Evolutionary conservation across 2,797 vertebrate genomes (phyloP).

Genomic region (Melanotaenia boesemani): DNA sequence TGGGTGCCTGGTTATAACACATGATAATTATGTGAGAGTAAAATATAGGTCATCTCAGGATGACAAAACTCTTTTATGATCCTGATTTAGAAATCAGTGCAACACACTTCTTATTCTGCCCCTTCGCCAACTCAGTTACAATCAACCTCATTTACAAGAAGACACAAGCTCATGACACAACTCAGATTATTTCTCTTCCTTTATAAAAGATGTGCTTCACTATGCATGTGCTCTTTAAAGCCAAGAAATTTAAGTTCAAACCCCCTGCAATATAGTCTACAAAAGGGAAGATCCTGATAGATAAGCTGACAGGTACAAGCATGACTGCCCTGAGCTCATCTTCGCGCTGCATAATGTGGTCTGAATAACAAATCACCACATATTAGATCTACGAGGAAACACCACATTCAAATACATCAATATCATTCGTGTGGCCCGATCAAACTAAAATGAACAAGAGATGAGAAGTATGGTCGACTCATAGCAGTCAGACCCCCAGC

Average conservation of each 20-base stretch:
- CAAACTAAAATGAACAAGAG: neutral
- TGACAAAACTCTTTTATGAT: conserved; percentile 57
- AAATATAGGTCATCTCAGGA: conserved; percentile 58
- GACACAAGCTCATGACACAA: neutral
- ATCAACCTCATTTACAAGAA: too few relatives aligned
- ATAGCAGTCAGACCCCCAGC: conserved; percentile 10
- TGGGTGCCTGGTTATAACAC: too few relatives aligned
- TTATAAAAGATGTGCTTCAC: neutral
- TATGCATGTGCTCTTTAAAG: neutral
- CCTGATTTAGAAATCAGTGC: conserved; percentile 46
- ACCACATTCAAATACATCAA: too few relatives aligned
- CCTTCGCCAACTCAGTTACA: neutral
- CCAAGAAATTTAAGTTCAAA: neutral
- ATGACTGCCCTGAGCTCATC: neutral
- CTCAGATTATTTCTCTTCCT: neutral
- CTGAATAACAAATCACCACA: neutral
- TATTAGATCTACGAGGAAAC: neutral
- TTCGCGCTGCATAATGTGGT: neutral
- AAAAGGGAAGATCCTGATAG: neutral
- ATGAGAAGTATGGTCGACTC: neutral
- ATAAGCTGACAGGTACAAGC: neutral
- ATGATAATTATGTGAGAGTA: conserved; percentile 23
- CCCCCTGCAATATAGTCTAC: neutral
- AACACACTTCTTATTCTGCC: conserved; percentile 26
- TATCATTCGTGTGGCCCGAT: neutral